Evolutionary conservation across 2,113 vertebrate species (phyloP).

Genomic region (Chunga burmeisteri): DNA sequence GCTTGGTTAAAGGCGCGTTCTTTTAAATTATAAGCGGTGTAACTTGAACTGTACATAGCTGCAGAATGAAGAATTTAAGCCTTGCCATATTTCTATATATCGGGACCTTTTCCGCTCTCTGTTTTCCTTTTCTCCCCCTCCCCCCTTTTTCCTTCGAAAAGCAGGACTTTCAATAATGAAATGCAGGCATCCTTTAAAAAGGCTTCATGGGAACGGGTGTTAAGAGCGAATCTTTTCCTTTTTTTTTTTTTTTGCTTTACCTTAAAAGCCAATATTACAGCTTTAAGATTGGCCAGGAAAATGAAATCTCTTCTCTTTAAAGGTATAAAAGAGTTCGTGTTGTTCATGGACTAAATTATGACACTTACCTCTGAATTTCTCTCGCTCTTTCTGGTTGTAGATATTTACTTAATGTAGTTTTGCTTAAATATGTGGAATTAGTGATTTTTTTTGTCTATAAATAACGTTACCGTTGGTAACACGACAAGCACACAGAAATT

Average conservation of each 20-base stretch:
- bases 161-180: slow-evolving; percentile 54
- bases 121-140: not conserved
- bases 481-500: slow-evolving; percentile 76
- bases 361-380: slow-evolving; percentile 74
- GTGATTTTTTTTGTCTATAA: slow-evolving; percentile 58
- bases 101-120: not conserved
- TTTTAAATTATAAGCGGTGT: not conserved
- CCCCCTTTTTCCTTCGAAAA: slow-evolving; percentile 10
- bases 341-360: slow-evolving; percentile 69
- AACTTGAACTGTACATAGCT: not conserved
- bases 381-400: slow-evolving; percentile 68
- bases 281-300: slow-evolving; percentile 68
- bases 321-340: slow-evolving; percentile 58
- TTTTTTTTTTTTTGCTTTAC: not conserved
- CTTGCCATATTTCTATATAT: not conserved
- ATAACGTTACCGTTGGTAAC: slow-evolving; percentile 74
- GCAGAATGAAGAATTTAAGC: not conserved
- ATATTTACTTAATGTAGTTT: slow-evolving; percentile 71
- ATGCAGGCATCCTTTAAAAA: slow-evolving; percentile 46
- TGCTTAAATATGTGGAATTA: slow-evolving; percentile 73
- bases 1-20: not conserved
- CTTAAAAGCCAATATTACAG: slow-evolving; percentile 27
- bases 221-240: not conserved
- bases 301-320: slow-evolving; percentile 61
- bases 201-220: not conserved